Conservation (phyloP, 2,888 invertebrate species). For the Hofmannophila pseudospretella region DNA sequence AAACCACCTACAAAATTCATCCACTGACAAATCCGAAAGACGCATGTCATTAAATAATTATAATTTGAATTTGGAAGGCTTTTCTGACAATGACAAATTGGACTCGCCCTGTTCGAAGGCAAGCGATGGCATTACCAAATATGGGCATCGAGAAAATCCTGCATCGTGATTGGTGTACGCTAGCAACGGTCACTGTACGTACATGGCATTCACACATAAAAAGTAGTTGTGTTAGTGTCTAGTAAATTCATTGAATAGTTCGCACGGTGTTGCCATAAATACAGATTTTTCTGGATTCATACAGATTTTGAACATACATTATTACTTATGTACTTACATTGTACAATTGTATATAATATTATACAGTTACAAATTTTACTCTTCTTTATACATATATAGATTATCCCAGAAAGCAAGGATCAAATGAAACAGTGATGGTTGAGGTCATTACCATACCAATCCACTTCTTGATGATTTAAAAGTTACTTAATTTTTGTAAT, state of each 20-base stretch:
- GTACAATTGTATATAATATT: too few relatives aligned
- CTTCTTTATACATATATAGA: too few relatives aligned
- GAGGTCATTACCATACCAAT: too few relatives aligned
- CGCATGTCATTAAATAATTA: constrained; percentile 43
- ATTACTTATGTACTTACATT: too few relatives aligned
- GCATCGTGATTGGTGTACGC: constrained; percentile 80
- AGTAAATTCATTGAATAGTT: constrained; percentile 50
- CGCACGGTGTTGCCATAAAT: constrained; percentile 8
- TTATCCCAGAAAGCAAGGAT: too few relatives aligned
- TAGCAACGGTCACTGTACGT: constrained; percentile 69
- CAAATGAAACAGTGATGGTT: too few relatives aligned
- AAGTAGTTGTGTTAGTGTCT: constrained; percentile 40
- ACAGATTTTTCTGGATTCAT: too few relatives aligned
- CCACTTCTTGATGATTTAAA: too few relatives aligned
- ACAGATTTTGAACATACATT: too few relatives aligned
- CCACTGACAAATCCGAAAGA: constrained; percentile 31
- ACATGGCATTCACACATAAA: constrained; percentile 43
- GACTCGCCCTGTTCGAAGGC: constrained; percentile 73
- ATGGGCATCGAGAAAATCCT: constrained; percentile 86
- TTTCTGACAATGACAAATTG: constrained; percentile 40
- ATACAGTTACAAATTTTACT: too few relatives aligned
- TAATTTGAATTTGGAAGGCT: constrained; percentile 48
- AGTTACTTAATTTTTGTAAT: too few relatives aligned
- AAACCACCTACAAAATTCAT: constrained; percentile 42
- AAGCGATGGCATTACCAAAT: constrained; percentile 86